A percentile compares a stretch with the other conserved stretches of the same genome.
These are phyloP conservation scores for Microchrysa polita DNA, from an alignment of 2,888 invertebrate genomes.

Conservation along the genomic window DNA sequence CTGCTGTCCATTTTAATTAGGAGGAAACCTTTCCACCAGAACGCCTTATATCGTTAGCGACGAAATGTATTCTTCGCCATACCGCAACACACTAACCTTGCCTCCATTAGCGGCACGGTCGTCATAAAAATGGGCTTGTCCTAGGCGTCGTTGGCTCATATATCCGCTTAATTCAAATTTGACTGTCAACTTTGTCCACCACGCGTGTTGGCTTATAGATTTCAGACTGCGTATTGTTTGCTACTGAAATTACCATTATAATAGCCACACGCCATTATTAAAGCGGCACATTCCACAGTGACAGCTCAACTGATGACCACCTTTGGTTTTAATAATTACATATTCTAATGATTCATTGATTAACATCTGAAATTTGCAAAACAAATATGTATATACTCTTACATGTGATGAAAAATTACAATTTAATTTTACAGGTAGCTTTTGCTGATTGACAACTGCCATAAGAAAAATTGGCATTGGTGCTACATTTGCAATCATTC, in stretches of 20 bases:
- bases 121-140: slow-evolving; percentile 13
- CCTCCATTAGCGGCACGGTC: slow-evolving; percentile 5
- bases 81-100: slow-evolving; percentile 19
- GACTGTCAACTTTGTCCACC: not conserved
- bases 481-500: not conserved
- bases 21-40: not conserved
- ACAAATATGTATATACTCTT: not conserved
- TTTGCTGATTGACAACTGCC: not conserved
- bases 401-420: too few species aligned
- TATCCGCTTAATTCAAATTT: too few species aligned
- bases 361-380: not conserved
- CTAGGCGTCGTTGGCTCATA: slow-evolving; percentile 1
- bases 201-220: not conserved
- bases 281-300: not conserved
- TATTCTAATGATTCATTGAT: slow-evolving; percentile 10
- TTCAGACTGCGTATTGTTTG: not conserved
- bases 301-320: not conserved
- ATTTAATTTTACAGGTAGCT: not conserved
- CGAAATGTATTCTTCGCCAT: not conserved
- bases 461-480: not conserved
- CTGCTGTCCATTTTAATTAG: slow-evolving; percentile 23
- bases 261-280: not conserved
- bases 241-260: not conserved
- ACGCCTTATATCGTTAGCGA: not conserved
- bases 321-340: not conserved